phyloP scores from a whole-genome alignment of 2,113 vertebrate species.

The Corythornis vintsioides region DNA sequence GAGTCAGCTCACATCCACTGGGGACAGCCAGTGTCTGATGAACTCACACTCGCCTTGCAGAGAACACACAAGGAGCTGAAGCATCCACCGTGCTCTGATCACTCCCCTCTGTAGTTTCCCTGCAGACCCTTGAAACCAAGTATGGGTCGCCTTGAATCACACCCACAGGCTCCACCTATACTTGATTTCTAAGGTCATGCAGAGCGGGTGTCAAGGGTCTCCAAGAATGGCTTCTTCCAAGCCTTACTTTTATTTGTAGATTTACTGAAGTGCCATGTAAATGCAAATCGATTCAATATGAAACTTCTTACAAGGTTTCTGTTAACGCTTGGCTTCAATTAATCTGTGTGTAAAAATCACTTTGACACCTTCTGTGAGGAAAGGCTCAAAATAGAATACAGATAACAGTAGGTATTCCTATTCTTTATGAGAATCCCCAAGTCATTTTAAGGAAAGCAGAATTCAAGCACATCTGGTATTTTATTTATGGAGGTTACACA shows the following conservation, averaged over 20 bases:
- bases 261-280: neutral
- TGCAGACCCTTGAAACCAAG: slow-evolving; percentile 69
- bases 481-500: slow-evolving; percentile 10
- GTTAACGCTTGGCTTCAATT: neutral
- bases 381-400: neutral
- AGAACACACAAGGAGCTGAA: neutral
- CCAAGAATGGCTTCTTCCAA: neutral
- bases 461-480: slow-evolving; percentile 34
- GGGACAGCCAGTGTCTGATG: rapidly evolving
- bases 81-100: neutral
- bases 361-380: neutral
- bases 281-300: neutral
- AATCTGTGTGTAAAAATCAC: neutral
- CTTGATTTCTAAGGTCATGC: slow-evolving; percentile 61
- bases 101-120: neutral
- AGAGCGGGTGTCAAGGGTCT: rapidly evolving
- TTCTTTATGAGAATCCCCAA: neutral
- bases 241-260: rapidly evolving
- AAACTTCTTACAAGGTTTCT: neutral
- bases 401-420: neutral
- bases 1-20: rapidly evolving
- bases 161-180: slow-evolving; percentile 57
- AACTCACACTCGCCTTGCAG: neutral
- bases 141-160: slow-evolving; percentile 45
- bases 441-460: neutral